phyloP scores from a whole-genome alignment of 2,113 vertebrate species.

The Pelusios castaneus region DNA sequence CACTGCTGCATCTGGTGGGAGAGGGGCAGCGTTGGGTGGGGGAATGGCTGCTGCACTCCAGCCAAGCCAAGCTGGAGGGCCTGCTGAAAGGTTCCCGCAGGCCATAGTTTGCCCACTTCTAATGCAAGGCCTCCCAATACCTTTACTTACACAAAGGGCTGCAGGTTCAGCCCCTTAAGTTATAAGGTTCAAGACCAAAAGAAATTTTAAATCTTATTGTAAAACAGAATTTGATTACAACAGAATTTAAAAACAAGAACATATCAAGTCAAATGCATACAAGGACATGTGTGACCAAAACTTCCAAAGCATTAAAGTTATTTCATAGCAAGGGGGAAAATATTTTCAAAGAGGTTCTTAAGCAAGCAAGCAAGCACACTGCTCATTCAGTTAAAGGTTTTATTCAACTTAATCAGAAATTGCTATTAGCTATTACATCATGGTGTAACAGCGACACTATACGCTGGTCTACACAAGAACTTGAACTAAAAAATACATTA shows the following conservation, averaged over 20 bases:
- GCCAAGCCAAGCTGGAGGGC: too few species aligned
- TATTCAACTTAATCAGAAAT: neutral
- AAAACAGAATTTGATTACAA: neutral
- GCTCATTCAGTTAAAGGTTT: neutral
- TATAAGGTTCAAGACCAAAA: neutral
- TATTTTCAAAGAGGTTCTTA: neutral
- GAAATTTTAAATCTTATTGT: neutral
- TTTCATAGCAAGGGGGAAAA: neutral
- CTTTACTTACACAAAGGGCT: neutral
- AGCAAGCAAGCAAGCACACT: neutral
- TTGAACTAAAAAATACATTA: neutral
- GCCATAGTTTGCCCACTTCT: too few species aligned
- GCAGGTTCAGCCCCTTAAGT: neutral
- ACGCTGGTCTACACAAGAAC: rapidly evolving
- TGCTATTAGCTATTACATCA: neutral
- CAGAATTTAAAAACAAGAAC: neutral
- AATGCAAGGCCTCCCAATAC: neutral
- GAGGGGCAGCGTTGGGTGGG: too few species aligned
- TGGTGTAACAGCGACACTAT: neutral
- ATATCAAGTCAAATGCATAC: neutral
- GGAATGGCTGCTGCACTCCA: too few species aligned
- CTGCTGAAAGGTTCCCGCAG: too few species aligned
- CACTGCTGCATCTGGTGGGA: too few species aligned
- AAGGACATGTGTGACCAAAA: rapidly evolving
- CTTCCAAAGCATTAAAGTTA: neutral